A percentile compares a stretch with the other conserved stretches of the same genome.
These are phyloP conservation scores for Thereva nobilitata DNA, from an alignment of 2,888 invertebrate species.

Conservation along the genomic window DNA sequence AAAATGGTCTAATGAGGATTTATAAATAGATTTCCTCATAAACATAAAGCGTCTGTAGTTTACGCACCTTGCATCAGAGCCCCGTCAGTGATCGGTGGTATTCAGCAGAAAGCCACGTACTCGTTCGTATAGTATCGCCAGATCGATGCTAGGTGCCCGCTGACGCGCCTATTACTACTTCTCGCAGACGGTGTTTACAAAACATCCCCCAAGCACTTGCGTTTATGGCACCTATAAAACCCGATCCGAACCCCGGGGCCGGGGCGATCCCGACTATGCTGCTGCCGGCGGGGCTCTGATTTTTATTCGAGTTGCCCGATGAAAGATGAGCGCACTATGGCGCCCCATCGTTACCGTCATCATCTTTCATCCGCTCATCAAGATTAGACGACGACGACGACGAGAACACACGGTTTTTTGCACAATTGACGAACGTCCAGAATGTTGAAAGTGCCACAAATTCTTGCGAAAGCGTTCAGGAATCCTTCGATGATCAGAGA, in stretches of 20 bases:
- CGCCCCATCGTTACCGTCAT: slow-evolving; percentile 30
- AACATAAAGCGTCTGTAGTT: too few species aligned
- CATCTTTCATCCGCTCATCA: slow-evolving; percentile 28
- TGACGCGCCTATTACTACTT: too few species aligned
- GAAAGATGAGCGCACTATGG: slow-evolving; percentile 32
- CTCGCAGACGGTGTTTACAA: slow-evolving; percentile 17
- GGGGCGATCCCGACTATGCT: not conserved
- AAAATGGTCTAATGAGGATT: too few species aligned
- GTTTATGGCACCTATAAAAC: slow-evolving; percentile 31
- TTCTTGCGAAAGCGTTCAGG: not conserved
- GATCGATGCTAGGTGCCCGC: too few species aligned
- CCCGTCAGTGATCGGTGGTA: too few species aligned
- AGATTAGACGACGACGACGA: slow-evolving; percentile 1
- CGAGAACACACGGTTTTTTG: not conserved
- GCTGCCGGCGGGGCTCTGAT: too few species aligned
- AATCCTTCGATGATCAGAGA: not conserved
- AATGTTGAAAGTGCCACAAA: not conserved
- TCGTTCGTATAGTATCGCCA: too few species aligned
- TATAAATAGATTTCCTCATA: too few species aligned
- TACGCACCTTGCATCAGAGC: too few species aligned
- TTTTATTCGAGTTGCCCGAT: slow-evolving; percentile 28
- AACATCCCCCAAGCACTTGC: slow-evolving; percentile 33
- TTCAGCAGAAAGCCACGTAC: too few species aligned
- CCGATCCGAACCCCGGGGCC: slow-evolving; percentile 13
- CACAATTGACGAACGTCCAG: slow-evolving; percentile 1